Evolutionary conservation across 2,888 invertebrate genomes (phyloP).

Genomic region (Apamea crenata): DNA sequence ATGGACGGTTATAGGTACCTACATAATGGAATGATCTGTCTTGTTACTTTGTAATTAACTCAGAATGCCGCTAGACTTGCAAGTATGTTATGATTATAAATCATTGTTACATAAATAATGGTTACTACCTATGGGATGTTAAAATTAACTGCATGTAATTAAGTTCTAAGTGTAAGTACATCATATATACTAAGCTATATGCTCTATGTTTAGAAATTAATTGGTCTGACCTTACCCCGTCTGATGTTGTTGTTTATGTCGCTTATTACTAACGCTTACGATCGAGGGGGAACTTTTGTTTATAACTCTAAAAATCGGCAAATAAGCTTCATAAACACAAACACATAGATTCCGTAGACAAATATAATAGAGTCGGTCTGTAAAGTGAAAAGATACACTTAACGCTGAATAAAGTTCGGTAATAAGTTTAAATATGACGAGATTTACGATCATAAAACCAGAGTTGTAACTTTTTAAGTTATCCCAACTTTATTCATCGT

Average conservation of each 20-base stretch:
- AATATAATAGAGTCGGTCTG: background rate
- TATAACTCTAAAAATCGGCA: background rate
- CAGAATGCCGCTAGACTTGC: conserved; percentile 27
- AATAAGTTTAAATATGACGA: no score
- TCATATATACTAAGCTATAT: conserved; percentile 16
- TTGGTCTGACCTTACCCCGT: conserved; percentile 10
- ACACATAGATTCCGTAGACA: no score
- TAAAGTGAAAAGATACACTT: background rate
- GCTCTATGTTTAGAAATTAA: conserved; percentile 23
- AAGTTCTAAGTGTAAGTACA: conserved; percentile 11
- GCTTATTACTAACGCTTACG: conserved; percentile 2
- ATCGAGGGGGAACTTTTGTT: background rate
- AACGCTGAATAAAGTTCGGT: background rate
- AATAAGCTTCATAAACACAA: conserved; percentile 1
- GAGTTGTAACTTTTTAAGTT: background rate
- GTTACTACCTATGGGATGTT: conserved; percentile 16
- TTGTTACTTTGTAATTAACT: conserved; percentile 45
- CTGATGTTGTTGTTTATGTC: conserved; percentile 22
- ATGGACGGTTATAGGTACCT: conserved; percentile 3
- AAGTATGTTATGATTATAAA: conserved; percentile 13
- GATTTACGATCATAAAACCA: background rate
- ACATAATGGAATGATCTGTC: conserved; percentile 29
- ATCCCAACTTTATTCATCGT: background rate
- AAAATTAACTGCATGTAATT: conserved; percentile 37
- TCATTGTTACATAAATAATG: conserved; percentile 20